Evolutionary conservation across 92 coral and sea anemone species (phyloP).

Genomic region (Hydrozoanthus gracilis): DNA sequence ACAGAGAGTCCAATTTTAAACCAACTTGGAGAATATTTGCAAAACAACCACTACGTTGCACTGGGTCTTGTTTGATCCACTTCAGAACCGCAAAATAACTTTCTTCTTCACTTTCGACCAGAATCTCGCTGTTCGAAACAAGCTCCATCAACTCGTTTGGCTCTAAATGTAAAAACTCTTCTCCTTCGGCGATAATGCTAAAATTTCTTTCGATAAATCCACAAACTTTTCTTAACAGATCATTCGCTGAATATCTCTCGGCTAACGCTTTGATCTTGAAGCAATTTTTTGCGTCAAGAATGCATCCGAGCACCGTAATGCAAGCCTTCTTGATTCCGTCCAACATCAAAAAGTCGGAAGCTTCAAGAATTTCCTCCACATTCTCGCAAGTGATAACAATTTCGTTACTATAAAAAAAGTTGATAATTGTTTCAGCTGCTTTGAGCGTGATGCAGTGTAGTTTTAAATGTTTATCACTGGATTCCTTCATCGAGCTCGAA

Average conservation of each 20-base stretch:
- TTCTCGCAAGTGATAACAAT: slow-evolving; percentile 66
- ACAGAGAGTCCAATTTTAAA: slow-evolving; percentile 47
- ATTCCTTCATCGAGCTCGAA: slow-evolving; percentile 83
- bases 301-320: slow-evolving; percentile 54
- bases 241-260: slow-evolving; percentile 65
- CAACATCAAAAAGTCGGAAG: slow-evolving; percentile 68
- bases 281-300: slow-evolving; percentile 66
- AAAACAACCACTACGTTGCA: slow-evolving; percentile 36
- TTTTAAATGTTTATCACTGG: slow-evolving; percentile 60
- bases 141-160: slow-evolving; percentile 46
- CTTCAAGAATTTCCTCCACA: slow-evolving; percentile 65
- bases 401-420: slow-evolving; percentile 79
- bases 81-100: slow-evolving; percentile 66
- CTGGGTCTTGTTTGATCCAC: slow-evolving; percentile 69
- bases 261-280: slow-evolving; percentile 72
- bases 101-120: slow-evolving; percentile 71
- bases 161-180: slow-evolving; percentile 65
- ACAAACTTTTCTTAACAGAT: slow-evolving; percentile 54
- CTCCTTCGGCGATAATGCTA: slow-evolving; percentile 48
- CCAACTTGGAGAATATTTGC: slow-evolving; percentile 45
- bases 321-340: slow-evolving; percentile 72
- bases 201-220: slow-evolving; percentile 69
- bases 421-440: slow-evolving; percentile 72
- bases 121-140: slow-evolving; percentile 60
- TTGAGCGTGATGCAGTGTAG: slow-evolving; percentile 60